phyloP scores from a whole-genome alignment of 2,888 invertebrate genomes.

The Escarpia spicata region DNA sequence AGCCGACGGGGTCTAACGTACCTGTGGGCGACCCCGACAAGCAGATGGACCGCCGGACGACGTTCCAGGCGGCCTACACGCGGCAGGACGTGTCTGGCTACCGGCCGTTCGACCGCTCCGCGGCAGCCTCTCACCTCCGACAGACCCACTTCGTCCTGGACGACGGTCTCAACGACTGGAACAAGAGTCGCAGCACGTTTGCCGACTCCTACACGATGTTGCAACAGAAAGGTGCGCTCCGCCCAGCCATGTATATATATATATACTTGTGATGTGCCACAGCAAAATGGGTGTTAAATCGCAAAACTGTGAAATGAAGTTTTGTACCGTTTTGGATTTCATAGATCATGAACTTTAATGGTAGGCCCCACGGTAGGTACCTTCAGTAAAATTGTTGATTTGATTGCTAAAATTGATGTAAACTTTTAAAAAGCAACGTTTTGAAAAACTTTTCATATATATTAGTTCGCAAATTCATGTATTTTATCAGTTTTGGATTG shows the following conservation, averaged over 20 bases:
- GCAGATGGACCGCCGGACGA: conserved; percentile 47
- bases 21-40: conserved; percentile 57
- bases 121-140: conserved; percentile 47
- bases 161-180: conserved; percentile 54
- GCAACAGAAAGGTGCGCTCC: background rate
- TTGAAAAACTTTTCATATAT: too few species aligned
- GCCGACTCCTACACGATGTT: conserved; percentile 31
- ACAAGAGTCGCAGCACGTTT: conserved; percentile 50
- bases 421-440: too few species aligned
- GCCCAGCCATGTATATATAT: background rate
- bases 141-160: conserved; percentile 55
- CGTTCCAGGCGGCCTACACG: conserved; percentile 48
- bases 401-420: too few species aligned
- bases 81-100: conserved; percentile 36
- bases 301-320: too few species aligned
- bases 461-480: too few species aligned
- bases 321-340: too few species aligned
- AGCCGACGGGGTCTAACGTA: conserved; percentile 58
- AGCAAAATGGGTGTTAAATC: too few species aligned
- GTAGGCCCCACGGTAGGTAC: too few species aligned
- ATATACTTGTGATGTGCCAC: too few species aligned
- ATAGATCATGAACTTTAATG: too few species aligned
- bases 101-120: conserved; percentile 46
- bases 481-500: too few species aligned
- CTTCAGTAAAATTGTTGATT: too few species aligned